Evolutionary conservation across 1,140 invertebrate species (phyloP).

Genomic region (Drosophila nikananu): DNA sequence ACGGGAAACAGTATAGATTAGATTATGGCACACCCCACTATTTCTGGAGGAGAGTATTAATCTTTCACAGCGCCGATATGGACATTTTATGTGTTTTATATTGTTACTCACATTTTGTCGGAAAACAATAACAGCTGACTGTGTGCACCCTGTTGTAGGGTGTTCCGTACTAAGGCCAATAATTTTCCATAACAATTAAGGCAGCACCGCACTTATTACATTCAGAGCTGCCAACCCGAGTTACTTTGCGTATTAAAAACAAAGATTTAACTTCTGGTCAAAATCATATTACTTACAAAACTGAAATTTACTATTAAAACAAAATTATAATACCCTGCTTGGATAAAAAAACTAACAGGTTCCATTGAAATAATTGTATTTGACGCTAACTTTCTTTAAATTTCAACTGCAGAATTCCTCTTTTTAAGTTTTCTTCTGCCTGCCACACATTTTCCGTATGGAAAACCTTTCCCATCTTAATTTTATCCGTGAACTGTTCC

Average conservation of each 20-base stretch:
- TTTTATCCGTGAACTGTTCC: slow-evolving; percentile 89
- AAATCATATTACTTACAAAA: too few species aligned
- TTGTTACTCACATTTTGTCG: slow-evolving; percentile 25
- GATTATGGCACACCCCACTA: slow-evolving; percentile 19
- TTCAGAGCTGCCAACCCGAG: neutral
- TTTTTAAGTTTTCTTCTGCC: slow-evolving; percentile 87
- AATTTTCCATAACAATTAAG: neutral
- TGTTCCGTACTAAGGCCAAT: neutral
- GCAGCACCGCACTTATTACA: neutral
- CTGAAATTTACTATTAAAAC: too few species aligned
- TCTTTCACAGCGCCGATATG: neutral
- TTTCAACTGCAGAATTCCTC: slow-evolving; percentile 87
- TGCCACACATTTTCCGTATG: slow-evolving; percentile 87
- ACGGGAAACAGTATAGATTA: slow-evolving; percentile 49
- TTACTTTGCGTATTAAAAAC: neutral
- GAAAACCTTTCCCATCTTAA: slow-evolving; percentile 87
- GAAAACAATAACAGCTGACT: slow-evolving; percentile 32
- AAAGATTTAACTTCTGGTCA: too few species aligned
- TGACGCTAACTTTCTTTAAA: slow-evolving; percentile 45
- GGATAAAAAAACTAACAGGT: too few species aligned
- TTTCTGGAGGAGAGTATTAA: neutral
- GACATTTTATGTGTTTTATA: slow-evolving; percentile 18
- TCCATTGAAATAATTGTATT: neutral
- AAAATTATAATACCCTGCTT: too few species aligned
- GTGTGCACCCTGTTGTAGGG: slow-evolving; percentile 6